Base-by-base conservation (phyloP, 2,797 vertebrate genomes). In the Macrochelys suwanniensis region DNA sequence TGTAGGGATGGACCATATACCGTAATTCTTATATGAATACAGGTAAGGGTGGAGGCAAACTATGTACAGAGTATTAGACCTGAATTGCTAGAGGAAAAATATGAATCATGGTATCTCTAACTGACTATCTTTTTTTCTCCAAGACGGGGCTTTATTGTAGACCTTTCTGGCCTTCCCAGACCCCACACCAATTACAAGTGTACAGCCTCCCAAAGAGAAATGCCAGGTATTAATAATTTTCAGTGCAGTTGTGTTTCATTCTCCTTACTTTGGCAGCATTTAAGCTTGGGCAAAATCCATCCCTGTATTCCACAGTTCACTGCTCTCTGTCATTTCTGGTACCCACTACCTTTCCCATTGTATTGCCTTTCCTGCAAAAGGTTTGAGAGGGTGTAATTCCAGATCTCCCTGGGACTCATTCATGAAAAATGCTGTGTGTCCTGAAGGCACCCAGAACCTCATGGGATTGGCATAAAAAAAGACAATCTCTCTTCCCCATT, bases 1-100 rank as follows among this genome's bases (percentile, higher is more conserved):
- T 79, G 49, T 28, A 10, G 53, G 7, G 28, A 45, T 79, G 7
- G 2, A 0, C 33, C 50, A 7, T 1, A 56, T 53, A 10, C 68
- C 19, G 16, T 7, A 3, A 6, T 49, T 42, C 82, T 56, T 42
- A 53, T 21, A 82, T 11, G 13, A 17, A 0, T 33, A 47, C 6
- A 5, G 7, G 19, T 54, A 11, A 11, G 21, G 21, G 21, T 21
- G 6, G 42, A 5, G 33, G n/a, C 19, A 78, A 7, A 5, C 4
- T 3, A 3, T 0, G 50, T 74, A 51, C 51, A 42, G 16, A 42
- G 47, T 11, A 5, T 65, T 65, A 3, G n/a, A 42, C 25, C 4
- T 5, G 23, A 51, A 33, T 42, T 11, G 26, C 56, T 87, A 45
- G 33, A 49, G 33, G 61, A 65, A 53, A 79, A 61, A 37, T 42